These are phyloP conservation scores for Stegostoma tigrinum DNA, from an alignment of 2,113 vertebrate species.

Conservation along the genomic window DNA sequence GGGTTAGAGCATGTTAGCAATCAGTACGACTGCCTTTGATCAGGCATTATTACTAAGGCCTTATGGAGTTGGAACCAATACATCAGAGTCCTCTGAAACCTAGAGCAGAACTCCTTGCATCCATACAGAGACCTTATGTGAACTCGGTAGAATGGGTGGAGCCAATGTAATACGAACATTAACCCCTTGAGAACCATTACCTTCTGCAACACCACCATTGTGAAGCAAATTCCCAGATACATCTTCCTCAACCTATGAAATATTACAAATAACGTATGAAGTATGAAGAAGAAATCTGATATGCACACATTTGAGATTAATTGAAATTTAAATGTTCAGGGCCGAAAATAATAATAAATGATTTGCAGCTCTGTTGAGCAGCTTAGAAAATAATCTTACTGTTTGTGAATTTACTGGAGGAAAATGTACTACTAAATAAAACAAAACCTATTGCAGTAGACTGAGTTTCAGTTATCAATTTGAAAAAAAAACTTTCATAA, in stretches of 20 bases:
- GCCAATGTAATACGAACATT: no score
- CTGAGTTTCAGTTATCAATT: not conserved
- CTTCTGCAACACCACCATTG: not conserved
- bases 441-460: not conserved
- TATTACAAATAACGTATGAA: not conserved
- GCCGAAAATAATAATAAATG: constrained; percentile 43
- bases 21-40: no score
- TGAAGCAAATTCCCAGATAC: not conserved
- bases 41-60: no score
- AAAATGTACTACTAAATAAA: not conserved
- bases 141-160: no score
- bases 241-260: not conserved
- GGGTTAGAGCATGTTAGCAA: no score
- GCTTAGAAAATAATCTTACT: constrained; percentile 40
- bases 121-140: no score
- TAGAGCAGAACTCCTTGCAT: no score
- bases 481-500: not conserved
- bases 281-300: not conserved
- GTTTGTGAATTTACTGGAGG: not conserved
- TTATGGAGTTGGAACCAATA: no score
- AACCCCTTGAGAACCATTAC: no score
- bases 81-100: no score
- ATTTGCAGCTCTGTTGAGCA: constrained; percentile 61
- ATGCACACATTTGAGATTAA: not conserved
- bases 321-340: not conserved